Conservation (phyloP, 2,797 vertebrate genomes). For the Podargus strigoides region DNA sequence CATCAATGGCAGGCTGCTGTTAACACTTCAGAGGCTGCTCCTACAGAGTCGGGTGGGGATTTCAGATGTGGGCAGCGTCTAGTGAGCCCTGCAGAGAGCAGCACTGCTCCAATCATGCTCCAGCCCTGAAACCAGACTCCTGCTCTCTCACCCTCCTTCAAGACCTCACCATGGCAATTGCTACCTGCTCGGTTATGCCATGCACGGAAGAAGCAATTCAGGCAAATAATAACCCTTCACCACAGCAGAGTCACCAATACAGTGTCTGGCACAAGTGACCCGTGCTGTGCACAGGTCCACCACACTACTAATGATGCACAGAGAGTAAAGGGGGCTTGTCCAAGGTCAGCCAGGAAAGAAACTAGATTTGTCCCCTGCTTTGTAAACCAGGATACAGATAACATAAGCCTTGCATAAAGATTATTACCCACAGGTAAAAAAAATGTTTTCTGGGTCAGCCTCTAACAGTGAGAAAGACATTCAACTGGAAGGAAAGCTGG, state of each 20-base stretch:
- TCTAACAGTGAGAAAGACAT: not conserved
- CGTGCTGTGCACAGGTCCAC: accelerated
- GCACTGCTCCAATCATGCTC: not conserved
- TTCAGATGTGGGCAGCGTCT: not conserved
- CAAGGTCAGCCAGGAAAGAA: not conserved
- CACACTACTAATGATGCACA: not conserved
- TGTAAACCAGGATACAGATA: not conserved
- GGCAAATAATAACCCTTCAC: not conserved
- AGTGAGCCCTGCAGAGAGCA: constrained; percentile 9
- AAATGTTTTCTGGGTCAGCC: not conserved
- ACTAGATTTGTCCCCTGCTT: not conserved
- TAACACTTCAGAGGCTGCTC: not conserved
- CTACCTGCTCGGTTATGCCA: not conserved
- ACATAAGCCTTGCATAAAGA: not conserved
- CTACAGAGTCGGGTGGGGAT: accelerated
- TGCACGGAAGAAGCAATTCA: not conserved
- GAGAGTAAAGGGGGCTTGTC: not conserved
- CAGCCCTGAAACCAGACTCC: not conserved
- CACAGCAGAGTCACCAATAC: accelerated
- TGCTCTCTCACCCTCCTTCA: not conserved
- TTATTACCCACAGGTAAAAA: not conserved
- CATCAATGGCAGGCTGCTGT: not conserved
- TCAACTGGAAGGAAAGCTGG: not conserved
- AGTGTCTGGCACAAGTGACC: not conserved
- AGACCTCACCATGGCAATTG: not conserved